Percentiles rank a stretch among this genome's conserved stretches.
phyloP scores from a whole-genome alignment of 2,113 vertebrate genomes.

The Saguinus midas region DNA sequence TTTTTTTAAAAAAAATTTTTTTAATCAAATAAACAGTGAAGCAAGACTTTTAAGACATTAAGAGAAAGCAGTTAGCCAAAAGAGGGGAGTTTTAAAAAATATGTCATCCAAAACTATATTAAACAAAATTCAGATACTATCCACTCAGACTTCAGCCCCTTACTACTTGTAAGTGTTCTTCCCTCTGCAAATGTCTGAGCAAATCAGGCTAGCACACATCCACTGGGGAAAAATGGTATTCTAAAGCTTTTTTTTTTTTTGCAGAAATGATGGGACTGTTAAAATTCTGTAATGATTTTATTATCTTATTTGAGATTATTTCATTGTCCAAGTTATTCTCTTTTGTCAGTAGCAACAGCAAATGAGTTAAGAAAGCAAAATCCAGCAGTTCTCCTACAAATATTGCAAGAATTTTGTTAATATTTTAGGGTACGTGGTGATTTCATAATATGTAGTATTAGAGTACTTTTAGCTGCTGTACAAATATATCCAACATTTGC shows the following conservation, averaged over 20 bases:
- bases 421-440: neutral
- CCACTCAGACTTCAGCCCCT: neutral
- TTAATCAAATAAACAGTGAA: neutral
- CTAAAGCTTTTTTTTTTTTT: neutral
- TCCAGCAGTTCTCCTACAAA: neutral
- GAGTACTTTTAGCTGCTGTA: neutral
- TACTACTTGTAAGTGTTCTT: neutral
- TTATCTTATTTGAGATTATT: conserved; percentile 26
- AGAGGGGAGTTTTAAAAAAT: neutral
- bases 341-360: neutral
- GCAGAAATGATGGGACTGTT: conserved; percentile 2
- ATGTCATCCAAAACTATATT: neutral
- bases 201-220: neutral
- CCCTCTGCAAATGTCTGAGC: neutral
- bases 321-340: neutral
- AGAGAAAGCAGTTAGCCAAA: neutral
- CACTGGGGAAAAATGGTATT: neutral
- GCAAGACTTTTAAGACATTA: neutral
- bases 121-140: neutral
- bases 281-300: conserved; percentile 9
- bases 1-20: too few relatives aligned
- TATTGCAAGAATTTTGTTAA: conserved; percentile 10
- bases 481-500: conserved; percentile 23
- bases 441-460: conserved; percentile 14
- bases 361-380: conserved; percentile 25